Conservation (phyloP, 2,113 vertebrate species). For the Ibidorhyncha struthersii region DNA sequence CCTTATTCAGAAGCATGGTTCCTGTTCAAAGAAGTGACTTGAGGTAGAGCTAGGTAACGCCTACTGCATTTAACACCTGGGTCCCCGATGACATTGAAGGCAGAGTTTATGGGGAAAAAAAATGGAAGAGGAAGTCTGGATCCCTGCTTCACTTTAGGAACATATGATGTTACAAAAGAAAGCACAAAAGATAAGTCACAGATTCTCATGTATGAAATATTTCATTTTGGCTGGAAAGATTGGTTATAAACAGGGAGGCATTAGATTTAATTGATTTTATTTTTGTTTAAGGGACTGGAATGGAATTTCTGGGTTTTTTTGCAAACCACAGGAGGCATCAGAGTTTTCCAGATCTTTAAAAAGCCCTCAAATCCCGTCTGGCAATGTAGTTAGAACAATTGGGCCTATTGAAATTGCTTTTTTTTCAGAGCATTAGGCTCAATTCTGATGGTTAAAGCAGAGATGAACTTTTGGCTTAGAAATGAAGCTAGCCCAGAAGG, state of each 20-base stretch:
- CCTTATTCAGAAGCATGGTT: not conserved
- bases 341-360: not conserved
- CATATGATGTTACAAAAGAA: not conserved
- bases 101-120: not conserved
- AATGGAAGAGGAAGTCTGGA: not conserved
- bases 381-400: slow-evolving; percentile 35
- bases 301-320: not conserved
- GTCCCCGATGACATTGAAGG: not conserved
- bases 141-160: not conserved
- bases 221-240: not conserved
- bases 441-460: slow-evolving; percentile 33
- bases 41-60: not conserved
- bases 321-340: not conserved
- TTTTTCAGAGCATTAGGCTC: not conserved
- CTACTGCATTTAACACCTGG: not conserved
- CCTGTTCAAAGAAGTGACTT: not conserved
- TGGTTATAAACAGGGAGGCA: not conserved
- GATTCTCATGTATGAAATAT: not conserved
- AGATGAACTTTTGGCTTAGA: slow-evolving; percentile 54
- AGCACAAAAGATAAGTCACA: not conserved
- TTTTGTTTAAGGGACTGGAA: not conserved
- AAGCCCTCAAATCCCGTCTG: not conserved
- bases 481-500: slow-evolving; percentile 47
- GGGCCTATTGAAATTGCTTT: not conserved
- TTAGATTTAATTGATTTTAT: not conserved